Evolutionary conservation across 2,888 invertebrate genomes (phyloP), one percentile per base, ranked within the genome.

Genomic region (Melolontha melolontha): DNA sequence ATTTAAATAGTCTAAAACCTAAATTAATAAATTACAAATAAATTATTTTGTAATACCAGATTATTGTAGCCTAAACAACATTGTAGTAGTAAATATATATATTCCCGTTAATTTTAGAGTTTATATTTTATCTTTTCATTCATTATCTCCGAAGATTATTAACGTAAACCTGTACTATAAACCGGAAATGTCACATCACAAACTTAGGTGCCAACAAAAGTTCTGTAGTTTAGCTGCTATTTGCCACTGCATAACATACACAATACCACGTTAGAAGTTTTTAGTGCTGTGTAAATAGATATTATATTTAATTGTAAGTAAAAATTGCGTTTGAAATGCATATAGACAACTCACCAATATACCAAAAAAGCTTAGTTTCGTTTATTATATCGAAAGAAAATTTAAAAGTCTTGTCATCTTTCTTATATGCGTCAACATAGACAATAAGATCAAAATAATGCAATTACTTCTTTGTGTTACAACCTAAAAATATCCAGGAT

Each of bases 161-260:
- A 29, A 44, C 44, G 44, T 59, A 27, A 29, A 44, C 29, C 10
- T 44, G 14, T 47, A 6, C 27, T 40, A 6, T 5, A 12, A 65
- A 69, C 71, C 73, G 75, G 73, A 75, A 76, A 76, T 78, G 79
- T 79, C 76, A 78, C 79, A 79, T 79, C 79, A 78, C 74, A 76
- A 74, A 64, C 73, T 74, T 66, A 74, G 75, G 75, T 75, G 76
- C 77, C 79, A 78, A 77, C 75, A 74, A 68, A 71, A 72, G 73
- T 71, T 49, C 73, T 67, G 69, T 71, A 69, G 50, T 47, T 62
- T 57, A 41, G 49, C 47, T 66, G 65, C 64, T 65, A 70, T 64
- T 54, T 42, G 59, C 59, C 17, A 42, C 44, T 34, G 57, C 59
- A 40, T 67, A 63, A 54, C 27, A 55, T 49, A 63, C 55, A 51